A percentile compares a stretch with the other conserved stretches of the same genome.
Evolutionary conservation across 2,888 invertebrate genomes (phyloP).

Genomic region (Erebia aethiops): DNA sequence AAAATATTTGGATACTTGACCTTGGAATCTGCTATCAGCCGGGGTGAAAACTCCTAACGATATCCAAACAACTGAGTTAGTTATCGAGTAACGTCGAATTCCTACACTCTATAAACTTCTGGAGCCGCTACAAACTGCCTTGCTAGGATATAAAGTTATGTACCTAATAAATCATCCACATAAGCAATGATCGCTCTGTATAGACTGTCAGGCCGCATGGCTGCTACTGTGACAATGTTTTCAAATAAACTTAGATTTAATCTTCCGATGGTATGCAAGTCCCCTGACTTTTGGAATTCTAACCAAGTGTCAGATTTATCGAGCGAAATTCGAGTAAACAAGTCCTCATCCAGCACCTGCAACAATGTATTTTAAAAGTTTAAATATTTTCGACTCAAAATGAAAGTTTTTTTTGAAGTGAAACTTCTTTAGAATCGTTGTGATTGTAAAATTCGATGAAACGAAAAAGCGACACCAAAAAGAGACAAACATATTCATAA

Average conservation of each 20-base stretch:
- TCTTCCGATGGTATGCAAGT: slow-evolving; percentile 85
- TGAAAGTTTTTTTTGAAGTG: no score
- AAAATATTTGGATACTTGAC: no score
- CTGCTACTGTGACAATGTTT: slow-evolving; percentile 89
- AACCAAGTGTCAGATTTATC: slow-evolving; percentile 86
- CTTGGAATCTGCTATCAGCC: no score
- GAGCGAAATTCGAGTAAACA: slow-evolving; percentile 85
- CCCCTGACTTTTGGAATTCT: slow-evolving; percentile 85
- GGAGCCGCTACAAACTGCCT: background rate
- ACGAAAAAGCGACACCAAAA: no score
- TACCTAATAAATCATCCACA: slow-evolving; percentile 86
- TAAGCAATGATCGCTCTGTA: slow-evolving; percentile 89
- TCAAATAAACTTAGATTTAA: slow-evolving; percentile 89
- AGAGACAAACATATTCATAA: no score
- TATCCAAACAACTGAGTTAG: no score
- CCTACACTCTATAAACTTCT: no score
- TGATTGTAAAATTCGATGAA: no score
- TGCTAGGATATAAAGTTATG: background rate
- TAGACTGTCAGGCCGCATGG: slow-evolving; percentile 91
- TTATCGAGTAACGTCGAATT: no score
- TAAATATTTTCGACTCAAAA: background rate
- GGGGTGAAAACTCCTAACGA: no score
- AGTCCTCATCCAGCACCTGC: slow-evolving; percentile 82
- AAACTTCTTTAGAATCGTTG: no score
- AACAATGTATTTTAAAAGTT: slow-evolving; percentile 39